Evolutionary conservation across 2,797 vertebrate genomes (phyloP).

Genomic region (Sebastes nivosus): DNA sequence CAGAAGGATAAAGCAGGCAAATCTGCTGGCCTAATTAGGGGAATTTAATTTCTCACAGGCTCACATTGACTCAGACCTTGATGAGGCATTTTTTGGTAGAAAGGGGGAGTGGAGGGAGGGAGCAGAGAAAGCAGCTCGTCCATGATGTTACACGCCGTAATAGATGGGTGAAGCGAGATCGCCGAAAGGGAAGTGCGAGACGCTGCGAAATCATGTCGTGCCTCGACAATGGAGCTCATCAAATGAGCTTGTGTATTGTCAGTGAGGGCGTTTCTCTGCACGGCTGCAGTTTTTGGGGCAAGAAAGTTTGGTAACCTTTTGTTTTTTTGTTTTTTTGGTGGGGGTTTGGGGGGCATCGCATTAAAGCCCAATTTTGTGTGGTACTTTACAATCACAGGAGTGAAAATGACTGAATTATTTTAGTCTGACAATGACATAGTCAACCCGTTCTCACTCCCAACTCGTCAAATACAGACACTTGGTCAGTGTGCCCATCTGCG

Average conservation of each 20-base stretch:
- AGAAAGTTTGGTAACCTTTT: constrained; percentile 2
- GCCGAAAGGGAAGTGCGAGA: constrained; percentile 22
- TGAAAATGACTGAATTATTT: background rate
- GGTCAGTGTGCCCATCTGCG: background rate
- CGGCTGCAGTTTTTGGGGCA: background rate
- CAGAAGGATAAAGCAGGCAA: constrained; percentile 70
- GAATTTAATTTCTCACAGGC: constrained; percentile 80
- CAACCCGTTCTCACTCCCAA: background rate
- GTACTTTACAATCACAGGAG: background rate
- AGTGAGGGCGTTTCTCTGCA: background rate
- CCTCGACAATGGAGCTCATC: constrained; percentile 42
- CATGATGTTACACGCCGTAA: constrained; percentile 47
- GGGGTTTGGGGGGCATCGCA: background rate
- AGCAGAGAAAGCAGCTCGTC: constrained; percentile 21
- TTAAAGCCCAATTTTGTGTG: background rate
- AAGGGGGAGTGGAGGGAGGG: constrained; percentile 10
- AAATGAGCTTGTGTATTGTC: constrained; percentile 5
- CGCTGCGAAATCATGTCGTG: constrained; percentile 15
- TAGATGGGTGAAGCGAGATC: constrained; percentile 28
- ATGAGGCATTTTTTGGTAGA: constrained; percentile 56
- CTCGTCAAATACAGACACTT: background rate
- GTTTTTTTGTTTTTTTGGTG: background rate
- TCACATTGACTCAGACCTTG: constrained; percentile 74
- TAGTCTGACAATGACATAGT: background rate
- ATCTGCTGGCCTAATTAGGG: constrained; percentile 79